Conservation (phyloP, 2,113 vertebrate species). For the Trematomus loennbergii region DNA sequence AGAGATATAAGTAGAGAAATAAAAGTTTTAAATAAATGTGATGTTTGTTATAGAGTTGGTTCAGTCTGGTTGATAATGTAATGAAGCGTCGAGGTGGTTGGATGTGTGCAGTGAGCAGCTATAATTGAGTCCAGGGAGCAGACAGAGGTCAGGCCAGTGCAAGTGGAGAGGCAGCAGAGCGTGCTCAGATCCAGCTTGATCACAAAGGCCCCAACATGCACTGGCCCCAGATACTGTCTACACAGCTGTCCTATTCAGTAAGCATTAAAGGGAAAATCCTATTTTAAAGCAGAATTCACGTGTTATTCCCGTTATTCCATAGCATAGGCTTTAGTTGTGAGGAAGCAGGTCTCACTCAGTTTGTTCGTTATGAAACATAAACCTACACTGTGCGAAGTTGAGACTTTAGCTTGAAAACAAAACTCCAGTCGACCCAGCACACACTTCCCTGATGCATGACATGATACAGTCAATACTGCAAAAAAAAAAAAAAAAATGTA, state of each 20-base stretch:
- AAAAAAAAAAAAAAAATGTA: neutral
- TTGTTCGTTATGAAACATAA: constrained; percentile 31
- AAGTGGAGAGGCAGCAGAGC: constrained; percentile 79
- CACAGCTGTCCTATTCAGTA: constrained; percentile 83
- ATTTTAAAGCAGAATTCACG: constrained; percentile 52
- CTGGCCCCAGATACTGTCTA: constrained; percentile 83
- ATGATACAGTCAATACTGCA: neutral
- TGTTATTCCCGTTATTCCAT: constrained; percentile 38
- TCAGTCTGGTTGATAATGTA: constrained; percentile 60
- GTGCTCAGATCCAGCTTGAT: constrained; percentile 83
- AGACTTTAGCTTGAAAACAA: neutral
- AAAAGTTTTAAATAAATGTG: neutral
- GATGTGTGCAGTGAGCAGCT: constrained; percentile 66
- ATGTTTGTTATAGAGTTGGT: neutral
- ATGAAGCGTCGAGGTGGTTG: constrained; percentile 48
- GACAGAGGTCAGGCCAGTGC: constrained; percentile 82
- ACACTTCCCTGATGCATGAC: neutral
- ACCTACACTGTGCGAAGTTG: neutral
- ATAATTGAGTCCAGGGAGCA: constrained; percentile 62
- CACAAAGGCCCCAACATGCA: constrained; percentile 81
- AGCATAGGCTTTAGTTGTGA: neutral
- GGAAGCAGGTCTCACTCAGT: constrained; percentile 21
- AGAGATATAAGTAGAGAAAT: neutral
- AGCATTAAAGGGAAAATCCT: constrained; percentile 66
- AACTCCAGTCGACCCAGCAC: constrained; percentile 1